Percentiles rank a stretch among this genome's conserved stretches.
Evolutionary conservation across 1,140 invertebrate genomes (phyloP).

Genomic region (Babylonia areolata): DNA sequence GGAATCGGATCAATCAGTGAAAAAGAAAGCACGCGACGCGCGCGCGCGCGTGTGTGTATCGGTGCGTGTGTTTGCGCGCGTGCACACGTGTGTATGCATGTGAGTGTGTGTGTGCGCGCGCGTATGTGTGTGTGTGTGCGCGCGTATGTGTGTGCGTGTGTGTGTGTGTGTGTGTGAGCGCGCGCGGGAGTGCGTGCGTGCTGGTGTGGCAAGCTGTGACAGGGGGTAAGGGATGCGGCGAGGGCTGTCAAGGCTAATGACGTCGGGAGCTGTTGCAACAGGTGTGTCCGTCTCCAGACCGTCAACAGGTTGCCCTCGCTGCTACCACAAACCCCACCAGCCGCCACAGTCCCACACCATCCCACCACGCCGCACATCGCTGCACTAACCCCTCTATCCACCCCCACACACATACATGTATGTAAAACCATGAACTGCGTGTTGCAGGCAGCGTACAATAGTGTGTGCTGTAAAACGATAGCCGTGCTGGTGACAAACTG

Average conservation of each 20-base stretch:
- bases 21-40: too few species aligned
- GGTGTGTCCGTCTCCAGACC: not conserved
- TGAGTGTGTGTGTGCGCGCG: not conserved
- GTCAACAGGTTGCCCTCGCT: not conserved
- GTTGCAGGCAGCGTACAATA: too few species aligned
- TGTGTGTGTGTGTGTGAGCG: constrained; percentile 11
- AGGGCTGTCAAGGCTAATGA: too few species aligned
- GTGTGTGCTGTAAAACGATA: too few species aligned
- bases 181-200: not conserved
- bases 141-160: constrained; percentile 1
- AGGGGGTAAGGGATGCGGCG: not conserved
- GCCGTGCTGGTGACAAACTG: too few species aligned
- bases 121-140: not conserved
- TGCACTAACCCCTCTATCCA: not conserved
- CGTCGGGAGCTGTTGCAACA: not conserved
- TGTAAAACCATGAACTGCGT: not conserved
- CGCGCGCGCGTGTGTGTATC: too few species aligned
- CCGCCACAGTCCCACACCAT: too few species aligned
- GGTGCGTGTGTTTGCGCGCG: not conserved
- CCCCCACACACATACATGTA: not conserved
- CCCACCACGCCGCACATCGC: too few species aligned
- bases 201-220: not conserved
- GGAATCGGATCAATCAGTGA: too few species aligned
- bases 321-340: not conserved
- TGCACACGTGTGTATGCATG: not conserved